Percentiles rank a stretch among this genome's conserved stretches.
These are phyloP conservation scores for Scleropages formosus DNA, from an alignment of 2,797 vertebrate genomes.

Conservation along the genomic window DNA sequence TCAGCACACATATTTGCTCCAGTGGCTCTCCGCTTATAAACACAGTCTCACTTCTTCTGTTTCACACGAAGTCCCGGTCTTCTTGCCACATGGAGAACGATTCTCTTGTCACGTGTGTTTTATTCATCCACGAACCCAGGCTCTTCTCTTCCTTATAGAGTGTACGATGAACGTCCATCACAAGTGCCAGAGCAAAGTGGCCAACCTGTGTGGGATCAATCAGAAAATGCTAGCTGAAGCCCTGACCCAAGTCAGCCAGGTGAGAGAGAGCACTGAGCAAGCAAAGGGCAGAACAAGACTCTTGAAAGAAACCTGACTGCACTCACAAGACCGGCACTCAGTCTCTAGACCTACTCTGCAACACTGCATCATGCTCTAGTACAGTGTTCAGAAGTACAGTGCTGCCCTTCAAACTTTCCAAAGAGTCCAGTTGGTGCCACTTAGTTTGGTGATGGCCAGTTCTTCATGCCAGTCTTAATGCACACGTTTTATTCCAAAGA, in stretches of 20 bases:
- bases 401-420: too few relatives aligned
- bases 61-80: neutral
- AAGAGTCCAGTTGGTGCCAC: too few relatives aligned
- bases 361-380: too few relatives aligned
- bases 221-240: conserved; percentile 95
- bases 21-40: neutral
- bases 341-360: too few relatives aligned
- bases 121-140: neutral
- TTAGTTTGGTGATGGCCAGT: too few relatives aligned
- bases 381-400: too few relatives aligned
- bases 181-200: conserved; percentile 90
- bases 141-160: conserved; percentile 62
- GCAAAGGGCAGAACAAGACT: neutral
- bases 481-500: too few relatives aligned
- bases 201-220: conserved; percentile 96
- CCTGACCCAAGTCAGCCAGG: conserved; percentile 84
- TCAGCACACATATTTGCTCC: neutral
- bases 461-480: too few relatives aligned
- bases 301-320: too few relatives aligned
- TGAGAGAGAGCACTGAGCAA: conserved; percentile 47
- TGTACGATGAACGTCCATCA: conserved; percentile 91
- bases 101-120: too few relatives aligned
- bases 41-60: neutral
- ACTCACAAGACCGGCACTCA: too few relatives aligned
- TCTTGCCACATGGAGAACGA: too few relatives aligned